phyloP scores from a whole-genome alignment of 1,140 invertebrate genomes.

The Cotesia typhae region DNA sequence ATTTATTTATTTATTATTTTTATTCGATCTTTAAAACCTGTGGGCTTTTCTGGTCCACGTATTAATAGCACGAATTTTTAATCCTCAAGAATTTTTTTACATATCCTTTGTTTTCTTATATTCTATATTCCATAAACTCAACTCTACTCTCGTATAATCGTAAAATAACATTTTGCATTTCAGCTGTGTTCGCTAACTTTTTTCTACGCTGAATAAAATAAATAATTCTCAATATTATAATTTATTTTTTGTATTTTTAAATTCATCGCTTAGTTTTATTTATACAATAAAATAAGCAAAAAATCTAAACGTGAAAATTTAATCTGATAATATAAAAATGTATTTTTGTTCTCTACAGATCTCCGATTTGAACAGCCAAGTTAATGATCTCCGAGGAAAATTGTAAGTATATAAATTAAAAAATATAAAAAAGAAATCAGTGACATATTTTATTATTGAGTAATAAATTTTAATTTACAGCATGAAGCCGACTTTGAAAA shows the following conservation, averaged over 20 bases:
- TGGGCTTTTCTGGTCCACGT: not conserved
- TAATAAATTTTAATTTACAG: constrained; percentile 59
- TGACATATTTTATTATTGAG: not conserved
- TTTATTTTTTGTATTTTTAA: not conserved
- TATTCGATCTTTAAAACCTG: not conserved
- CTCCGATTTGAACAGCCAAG: constrained; percentile 98
- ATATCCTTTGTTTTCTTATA: not conserved
- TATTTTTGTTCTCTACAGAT: constrained; percentile 74
- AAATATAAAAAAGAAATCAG: not conserved
- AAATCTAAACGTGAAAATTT: not conserved
- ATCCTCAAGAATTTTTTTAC: not conserved
- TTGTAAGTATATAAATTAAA: constrained; percentile 83
- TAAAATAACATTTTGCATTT: constrained; percentile 31
- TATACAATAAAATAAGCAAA: not conserved
- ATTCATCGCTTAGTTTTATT: too few species aligned
- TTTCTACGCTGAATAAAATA: constrained; percentile 20
- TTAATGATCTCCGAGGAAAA: constrained; percentile 99
- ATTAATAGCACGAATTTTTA: constrained; percentile 12
- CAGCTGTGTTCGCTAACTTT: constrained; percentile 33
- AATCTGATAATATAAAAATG: not conserved
- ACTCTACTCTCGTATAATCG: constrained; percentile 10
- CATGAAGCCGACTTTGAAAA: constrained; percentile 98
- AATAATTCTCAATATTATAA: not conserved
- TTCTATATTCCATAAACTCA: constrained; percentile 33
- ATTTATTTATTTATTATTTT: constrained; percentile 18